These are phyloP conservation scores for Pelagia noctiluca DNA, from an alignment of 30 jellyfish, hydroid and myxozoan genomes.

Conservation along the genomic window DNA sequence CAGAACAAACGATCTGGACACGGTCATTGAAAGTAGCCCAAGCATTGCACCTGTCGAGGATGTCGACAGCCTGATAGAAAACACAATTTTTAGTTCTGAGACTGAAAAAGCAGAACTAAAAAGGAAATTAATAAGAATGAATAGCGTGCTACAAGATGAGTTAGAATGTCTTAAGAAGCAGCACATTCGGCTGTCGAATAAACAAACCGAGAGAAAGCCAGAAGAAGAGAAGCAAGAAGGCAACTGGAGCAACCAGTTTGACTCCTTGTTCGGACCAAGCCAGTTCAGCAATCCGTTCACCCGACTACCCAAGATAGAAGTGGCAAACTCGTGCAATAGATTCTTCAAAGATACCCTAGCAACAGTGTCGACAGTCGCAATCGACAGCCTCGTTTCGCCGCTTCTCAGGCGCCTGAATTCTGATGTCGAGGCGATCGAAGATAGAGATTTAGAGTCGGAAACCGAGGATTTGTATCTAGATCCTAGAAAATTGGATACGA, in stretches of 20 bases:
- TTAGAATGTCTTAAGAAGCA: neutral
- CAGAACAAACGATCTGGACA: too few species aligned
- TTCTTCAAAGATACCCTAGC: neutral
- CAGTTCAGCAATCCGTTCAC: neutral
- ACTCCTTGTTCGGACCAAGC: neutral
- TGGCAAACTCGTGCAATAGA: neutral
- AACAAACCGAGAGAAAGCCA: neutral
- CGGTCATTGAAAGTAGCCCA: too few species aligned
- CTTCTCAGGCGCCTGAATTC: neutral
- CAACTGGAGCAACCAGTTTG: neutral
- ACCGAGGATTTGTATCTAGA: neutral
- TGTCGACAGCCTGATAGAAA: neutral
- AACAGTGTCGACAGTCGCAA: neutral
- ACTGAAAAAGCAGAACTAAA: neutral
- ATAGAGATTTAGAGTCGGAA: conserved; percentile 1
- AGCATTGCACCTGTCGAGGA: conserved; percentile 16
- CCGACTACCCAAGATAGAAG: neutral
- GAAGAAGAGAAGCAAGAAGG: neutral
- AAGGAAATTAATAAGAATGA: neutral
- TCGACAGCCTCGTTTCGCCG: conserved; percentile 5
- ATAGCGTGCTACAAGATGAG: neutral
- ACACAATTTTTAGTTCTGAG: neutral
- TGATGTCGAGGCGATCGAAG: neutral
- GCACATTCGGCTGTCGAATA: neutral
- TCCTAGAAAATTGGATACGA: conserved; percentile 1